Percentiles rank a stretch among this genome's conserved stretches.
phyloP scores from a whole-genome alignment of 2,888 invertebrate genomes.

The Hetaerina titia region DNA sequence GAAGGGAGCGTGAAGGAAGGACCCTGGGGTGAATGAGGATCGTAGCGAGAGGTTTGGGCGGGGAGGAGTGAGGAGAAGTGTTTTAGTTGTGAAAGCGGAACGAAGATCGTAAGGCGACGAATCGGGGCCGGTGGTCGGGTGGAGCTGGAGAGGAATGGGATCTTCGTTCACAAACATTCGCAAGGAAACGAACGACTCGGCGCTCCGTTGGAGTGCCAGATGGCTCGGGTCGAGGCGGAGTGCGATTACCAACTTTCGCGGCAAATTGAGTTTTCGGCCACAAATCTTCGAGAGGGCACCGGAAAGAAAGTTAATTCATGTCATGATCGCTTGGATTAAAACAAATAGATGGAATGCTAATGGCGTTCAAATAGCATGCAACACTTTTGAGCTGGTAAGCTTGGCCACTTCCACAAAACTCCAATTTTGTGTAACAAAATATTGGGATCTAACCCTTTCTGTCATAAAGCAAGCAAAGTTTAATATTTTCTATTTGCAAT shows the following conservation, averaged over 20 bases:
- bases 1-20: background rate
- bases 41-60: too few relatives aligned
- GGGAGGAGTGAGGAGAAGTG: too few relatives aligned
- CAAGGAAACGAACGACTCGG: background rate
- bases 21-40: too few relatives aligned
- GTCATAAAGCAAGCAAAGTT: too few relatives aligned
- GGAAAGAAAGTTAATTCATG: constrained; percentile 19
- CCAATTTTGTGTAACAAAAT: too few relatives aligned
- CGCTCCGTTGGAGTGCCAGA: background rate
- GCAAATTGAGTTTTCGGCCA: constrained; percentile 14
- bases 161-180: background rate
- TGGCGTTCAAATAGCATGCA: background rate
- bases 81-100: too few relatives aligned
- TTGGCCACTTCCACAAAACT: background rate
- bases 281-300: background rate
- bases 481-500: too few relatives aligned
- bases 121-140: too few relatives aligned
- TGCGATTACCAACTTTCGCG: background rate
- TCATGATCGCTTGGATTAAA: background rate
- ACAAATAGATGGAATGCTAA: background rate
- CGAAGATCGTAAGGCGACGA: too few relatives aligned
- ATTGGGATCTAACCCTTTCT: too few relatives aligned
- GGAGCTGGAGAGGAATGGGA: background rate
- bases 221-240: background rate
- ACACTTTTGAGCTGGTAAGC: background rate